Conservation (phyloP, 1,140 invertebrate genomes). For the Doryteuthis pealeii region DNA sequence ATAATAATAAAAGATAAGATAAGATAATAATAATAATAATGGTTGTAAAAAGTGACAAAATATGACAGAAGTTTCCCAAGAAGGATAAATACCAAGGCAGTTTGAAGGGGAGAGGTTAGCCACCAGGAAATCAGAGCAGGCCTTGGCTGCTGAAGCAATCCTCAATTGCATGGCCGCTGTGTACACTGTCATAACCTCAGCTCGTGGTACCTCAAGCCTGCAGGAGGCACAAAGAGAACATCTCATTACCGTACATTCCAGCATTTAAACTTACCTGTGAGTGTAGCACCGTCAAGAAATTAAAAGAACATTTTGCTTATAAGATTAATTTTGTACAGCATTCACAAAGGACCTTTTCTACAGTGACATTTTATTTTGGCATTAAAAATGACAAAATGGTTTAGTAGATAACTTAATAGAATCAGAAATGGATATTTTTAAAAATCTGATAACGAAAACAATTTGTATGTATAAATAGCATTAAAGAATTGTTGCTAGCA, state of each 20-base stretch:
- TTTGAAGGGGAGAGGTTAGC: constrained; percentile 70
- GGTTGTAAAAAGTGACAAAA: neutral
- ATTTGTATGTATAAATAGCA: too few species aligned
- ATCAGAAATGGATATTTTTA: too few species aligned
- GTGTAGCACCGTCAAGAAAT: constrained; percentile 9
- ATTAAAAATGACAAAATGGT: too few species aligned
- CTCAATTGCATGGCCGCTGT: constrained; percentile 73
- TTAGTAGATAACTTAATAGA: too few species aligned
- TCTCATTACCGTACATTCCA: constrained; percentile 5
- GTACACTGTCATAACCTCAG: constrained; percentile 74
- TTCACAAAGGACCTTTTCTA: too few species aligned
- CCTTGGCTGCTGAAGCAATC: constrained; percentile 71
- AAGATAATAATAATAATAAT: neutral
- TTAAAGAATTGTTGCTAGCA: too few species aligned
- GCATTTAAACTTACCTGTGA: constrained; percentile 1
- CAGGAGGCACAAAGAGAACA: constrained; percentile 25
- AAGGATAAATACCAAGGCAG: constrained; percentile 65
- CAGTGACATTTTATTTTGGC: too few species aligned
- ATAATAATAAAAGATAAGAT: too few species aligned
- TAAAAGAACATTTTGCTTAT: constrained; percentile 5
- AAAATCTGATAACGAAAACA: too few species aligned
- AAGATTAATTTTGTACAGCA: neutral
- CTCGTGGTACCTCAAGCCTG: constrained; percentile 65
- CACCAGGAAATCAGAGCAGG: constrained; percentile 73
- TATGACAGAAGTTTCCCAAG: constrained; percentile 4